These are phyloP conservation scores for Sardinella longiceps DNA, from an alignment of 2,797 vertebrate genomes.

Conservation along the genomic window DNA sequence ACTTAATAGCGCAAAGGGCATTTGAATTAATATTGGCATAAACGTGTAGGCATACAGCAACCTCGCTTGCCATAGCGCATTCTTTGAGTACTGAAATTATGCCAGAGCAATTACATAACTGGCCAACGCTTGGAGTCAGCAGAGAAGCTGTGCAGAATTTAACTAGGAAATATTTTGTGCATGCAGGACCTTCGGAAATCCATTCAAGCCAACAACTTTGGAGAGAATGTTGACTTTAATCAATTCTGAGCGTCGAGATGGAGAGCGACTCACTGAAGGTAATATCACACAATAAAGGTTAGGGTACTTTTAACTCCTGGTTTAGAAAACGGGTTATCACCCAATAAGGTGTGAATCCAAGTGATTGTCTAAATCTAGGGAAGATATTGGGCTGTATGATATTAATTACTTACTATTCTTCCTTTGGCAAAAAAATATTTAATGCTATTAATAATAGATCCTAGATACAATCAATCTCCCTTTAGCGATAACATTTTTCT, in stretches of 20 bases:
- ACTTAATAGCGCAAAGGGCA: slow-evolving; percentile 27
- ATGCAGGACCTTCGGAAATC: slow-evolving; percentile 94
- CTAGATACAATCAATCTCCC: not conserved
- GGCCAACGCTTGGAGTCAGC: not conserved
- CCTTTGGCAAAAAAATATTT: slow-evolving; percentile 27
- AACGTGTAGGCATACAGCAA: not conserved
- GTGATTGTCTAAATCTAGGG: slow-evolving; percentile 31
- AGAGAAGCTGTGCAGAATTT: slow-evolving; percentile 52
- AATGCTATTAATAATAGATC: not conserved
- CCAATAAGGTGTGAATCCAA: slow-evolving; percentile 62
- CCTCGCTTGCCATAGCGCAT: not conserved
- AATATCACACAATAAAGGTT: slow-evolving; percentile 60
- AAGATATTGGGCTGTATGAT: not conserved
- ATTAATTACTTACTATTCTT: slow-evolving; percentile 42
- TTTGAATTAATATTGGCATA: slow-evolving; percentile 32
- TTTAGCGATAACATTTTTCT: slow-evolving; percentile 32
- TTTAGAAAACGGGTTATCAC: not conserved
- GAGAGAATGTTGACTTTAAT: slow-evolving; percentile 99
- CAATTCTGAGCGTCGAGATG: slow-evolving; percentile 99
- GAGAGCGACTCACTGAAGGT: slow-evolving; percentile 99
- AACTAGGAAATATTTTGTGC: slow-evolving; percentile 70
- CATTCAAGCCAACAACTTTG: slow-evolving; percentile 99
- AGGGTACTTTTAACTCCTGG: not conserved
- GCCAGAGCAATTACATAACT: not conserved
- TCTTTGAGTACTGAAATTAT: not conserved